phyloP scores from a whole-genome alignment of 1,140 invertebrate species.

The Ptiloglossa arizonensis region DNA sequence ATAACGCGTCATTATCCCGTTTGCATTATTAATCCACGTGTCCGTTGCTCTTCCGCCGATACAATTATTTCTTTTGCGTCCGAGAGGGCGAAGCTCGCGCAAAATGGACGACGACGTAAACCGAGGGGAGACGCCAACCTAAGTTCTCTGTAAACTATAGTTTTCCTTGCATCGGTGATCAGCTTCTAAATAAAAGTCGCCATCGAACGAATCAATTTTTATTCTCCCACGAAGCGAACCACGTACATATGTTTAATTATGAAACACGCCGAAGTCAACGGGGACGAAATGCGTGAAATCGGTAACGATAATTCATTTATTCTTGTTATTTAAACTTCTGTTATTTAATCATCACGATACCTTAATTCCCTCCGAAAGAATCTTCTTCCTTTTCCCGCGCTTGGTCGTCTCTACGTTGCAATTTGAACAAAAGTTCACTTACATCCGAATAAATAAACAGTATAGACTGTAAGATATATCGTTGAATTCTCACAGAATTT shows the following conservation, averaged over 20 bases:
- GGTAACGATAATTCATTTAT: too few species aligned
- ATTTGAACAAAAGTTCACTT: too few species aligned
- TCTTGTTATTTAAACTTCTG: too few species aligned
- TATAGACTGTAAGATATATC: too few species aligned
- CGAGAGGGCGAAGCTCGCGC: background rate
- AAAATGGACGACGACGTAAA: conserved; percentile 20
- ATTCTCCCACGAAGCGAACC: background rate
- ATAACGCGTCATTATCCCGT: conserved; percentile 51
- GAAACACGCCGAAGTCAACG: too few species aligned
- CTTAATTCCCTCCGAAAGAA: background rate
- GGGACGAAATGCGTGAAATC: too few species aligned
- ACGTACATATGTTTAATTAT: background rate
- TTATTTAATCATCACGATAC: too few species aligned
- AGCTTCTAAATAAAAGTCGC: conserved; percentile 52
- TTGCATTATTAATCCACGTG: conserved; percentile 55
- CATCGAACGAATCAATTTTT: conserved; percentile 29
- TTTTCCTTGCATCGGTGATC: conserved; percentile 51
- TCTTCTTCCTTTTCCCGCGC: background rate
- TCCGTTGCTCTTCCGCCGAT: background rate
- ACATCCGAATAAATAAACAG: too few species aligned
- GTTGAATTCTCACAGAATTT: too few species aligned
- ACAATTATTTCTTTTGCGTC: conserved; percentile 33
- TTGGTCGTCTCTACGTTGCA: too few species aligned
- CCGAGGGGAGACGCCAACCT: conserved; percentile 33
- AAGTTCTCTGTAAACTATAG: conserved; percentile 52